A percentile compares a stretch with the other conserved stretches of the same genome.
Conservation (phyloP, 2,888 invertebrate species). For the Drosophila silvestris region DNA sequence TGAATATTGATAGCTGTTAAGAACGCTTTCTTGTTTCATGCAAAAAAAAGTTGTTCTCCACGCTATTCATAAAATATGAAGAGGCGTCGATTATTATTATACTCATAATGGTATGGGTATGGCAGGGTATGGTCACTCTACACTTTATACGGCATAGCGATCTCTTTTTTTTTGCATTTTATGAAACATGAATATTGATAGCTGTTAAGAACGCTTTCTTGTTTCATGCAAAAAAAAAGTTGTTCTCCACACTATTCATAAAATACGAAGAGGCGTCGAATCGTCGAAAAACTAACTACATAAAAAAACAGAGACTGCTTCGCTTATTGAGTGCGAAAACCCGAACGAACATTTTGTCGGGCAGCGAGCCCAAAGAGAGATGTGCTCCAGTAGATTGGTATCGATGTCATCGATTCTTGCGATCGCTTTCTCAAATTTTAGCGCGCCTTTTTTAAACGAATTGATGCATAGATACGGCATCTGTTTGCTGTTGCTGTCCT, state of each 20-base stretch:
- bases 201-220: neutral
- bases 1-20: neutral
- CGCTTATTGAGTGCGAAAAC: neutral
- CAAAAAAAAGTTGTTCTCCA: neutral
- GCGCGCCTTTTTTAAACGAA: neutral
- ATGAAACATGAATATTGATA: neutral
- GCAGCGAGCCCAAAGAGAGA: neutral
- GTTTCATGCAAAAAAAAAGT: neutral
- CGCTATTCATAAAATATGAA: neutral
- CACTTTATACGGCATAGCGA: neutral
- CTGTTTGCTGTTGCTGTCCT: conserved; percentile 10
- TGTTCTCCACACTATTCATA: neutral
- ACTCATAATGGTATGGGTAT: neutral
- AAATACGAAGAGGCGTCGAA: neutral
- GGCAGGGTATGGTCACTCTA: conserved; percentile 26
- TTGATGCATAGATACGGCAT: conserved; percentile 1
- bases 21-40: neutral
- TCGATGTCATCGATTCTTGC: conserved; percentile 44
- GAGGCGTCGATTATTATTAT: neutral
- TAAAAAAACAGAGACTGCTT: neutral
- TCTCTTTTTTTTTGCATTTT: neutral
- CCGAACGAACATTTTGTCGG: neutral
- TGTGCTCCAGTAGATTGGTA: neutral
- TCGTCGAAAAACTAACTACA: neutral
- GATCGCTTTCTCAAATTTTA: conserved; percentile 13